Conservation (phyloP, 2,797 vertebrate genomes). For the Aulostomus chinensis region DNA sequence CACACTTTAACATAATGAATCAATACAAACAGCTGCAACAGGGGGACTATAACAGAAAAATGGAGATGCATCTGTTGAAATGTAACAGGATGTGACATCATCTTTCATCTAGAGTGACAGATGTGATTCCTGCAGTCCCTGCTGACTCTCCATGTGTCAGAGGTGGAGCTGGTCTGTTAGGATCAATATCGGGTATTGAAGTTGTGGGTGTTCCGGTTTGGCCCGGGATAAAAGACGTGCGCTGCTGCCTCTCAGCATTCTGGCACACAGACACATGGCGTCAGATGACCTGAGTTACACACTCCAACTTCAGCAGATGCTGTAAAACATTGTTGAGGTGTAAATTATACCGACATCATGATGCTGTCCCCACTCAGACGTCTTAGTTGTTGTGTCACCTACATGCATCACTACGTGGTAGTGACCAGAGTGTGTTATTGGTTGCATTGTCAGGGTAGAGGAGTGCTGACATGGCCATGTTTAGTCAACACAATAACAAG, state of each 20-base stretch:
- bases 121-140: constrained; percentile 29
- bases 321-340: constrained; percentile 7
- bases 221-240: constrained; percentile 10
- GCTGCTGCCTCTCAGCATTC: constrained; percentile 29
- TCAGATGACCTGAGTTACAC: constrained; percentile 14
- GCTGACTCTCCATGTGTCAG: constrained; percentile 35
- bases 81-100: constrained; percentile 33
- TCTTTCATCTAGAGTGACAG: constrained; percentile 33
- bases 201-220: constrained; percentile 15
- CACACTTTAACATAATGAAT: no score
- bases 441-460: constrained; percentile 49
- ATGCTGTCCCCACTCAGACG: not conserved
- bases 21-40: constrained; percentile 28
- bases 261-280: constrained; percentile 29
- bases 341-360: constrained; percentile 29
- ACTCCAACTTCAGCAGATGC: constrained; percentile 4
- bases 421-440: constrained; percentile 59
- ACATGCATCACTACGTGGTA: constrained; percentile 18
- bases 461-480: constrained; percentile 54
- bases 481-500: constrained; percentile 70
- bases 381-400: constrained; percentile 35
- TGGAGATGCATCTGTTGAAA: constrained; percentile 26
- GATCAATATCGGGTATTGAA: constrained; percentile 56
- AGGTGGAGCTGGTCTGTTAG: constrained; percentile 39
- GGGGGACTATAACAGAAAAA: constrained; percentile 5